These are phyloP conservation scores for Rhadina sibilatrix DNA, from an alignment of 2,113 vertebrate species.

Conservation along the genomic window DNA sequence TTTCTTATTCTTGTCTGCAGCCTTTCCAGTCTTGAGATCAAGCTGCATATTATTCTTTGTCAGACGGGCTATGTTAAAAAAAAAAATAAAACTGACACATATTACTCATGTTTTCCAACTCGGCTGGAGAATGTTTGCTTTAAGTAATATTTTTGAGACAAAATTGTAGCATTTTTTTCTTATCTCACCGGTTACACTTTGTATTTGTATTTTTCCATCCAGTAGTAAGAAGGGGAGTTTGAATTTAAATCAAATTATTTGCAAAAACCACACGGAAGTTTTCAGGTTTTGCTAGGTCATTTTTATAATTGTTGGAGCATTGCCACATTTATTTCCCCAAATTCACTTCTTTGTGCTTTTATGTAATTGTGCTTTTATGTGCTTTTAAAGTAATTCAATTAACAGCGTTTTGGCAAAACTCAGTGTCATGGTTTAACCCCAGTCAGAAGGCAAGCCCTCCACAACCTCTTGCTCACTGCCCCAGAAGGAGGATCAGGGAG, in stretches of 20 bases:
- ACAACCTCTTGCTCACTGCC: rapidly evolving
- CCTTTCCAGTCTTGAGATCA: slow-evolving; percentile 62
- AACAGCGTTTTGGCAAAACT: background rate
- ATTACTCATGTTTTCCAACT: background rate
- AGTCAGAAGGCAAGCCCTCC: background rate
- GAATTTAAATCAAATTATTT: background rate
- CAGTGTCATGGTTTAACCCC: background rate
- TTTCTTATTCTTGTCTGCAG: slow-evolving; percentile 33
- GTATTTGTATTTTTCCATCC: background rate
- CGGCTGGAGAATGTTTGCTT: background rate
- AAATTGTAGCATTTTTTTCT: background rate
- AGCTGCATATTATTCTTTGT: slow-evolving; percentile 47
- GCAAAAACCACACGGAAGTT: background rate
- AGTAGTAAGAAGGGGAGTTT: background rate
- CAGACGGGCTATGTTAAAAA: slow-evolving; percentile 32
- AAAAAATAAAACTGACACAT: slow-evolving; percentile 25
- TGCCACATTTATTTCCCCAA: background rate
- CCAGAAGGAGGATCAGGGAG: background rate
- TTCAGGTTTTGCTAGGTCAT: background rate
- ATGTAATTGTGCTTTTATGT: background rate
- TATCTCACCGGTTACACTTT: background rate
- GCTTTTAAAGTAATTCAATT: background rate
- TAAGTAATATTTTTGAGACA: background rate
- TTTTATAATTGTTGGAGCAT: background rate
- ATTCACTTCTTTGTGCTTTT: background rate